Evolutionary conservation across 2,113 vertebrate species (phyloP).

Genomic region (Seriola dumerili): DNA sequence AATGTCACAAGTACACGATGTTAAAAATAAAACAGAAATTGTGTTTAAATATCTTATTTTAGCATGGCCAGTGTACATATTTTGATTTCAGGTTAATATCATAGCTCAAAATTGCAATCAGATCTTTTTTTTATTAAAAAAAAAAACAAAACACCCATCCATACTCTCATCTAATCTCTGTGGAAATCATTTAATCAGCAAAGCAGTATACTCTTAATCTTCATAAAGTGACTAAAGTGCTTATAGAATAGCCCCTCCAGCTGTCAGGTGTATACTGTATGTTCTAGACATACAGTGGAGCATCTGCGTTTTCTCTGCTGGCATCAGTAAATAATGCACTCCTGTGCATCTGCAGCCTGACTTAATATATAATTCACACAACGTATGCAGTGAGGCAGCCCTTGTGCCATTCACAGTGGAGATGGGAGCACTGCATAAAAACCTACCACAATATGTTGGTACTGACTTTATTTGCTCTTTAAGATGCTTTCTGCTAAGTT

Average conservation of each 20-base stretch:
- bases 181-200: slow-evolving; percentile 23
- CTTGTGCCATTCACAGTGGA: slow-evolving; percentile 29
- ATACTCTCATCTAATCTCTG: background rate
- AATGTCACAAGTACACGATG: slow-evolving; percentile 27
- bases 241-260: slow-evolving; percentile 29
- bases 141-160: background rate
- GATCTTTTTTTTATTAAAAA: background rate
- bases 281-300: slow-evolving; percentile 30
- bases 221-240: slow-evolving; percentile 19
- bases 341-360: slow-evolving; percentile 60
- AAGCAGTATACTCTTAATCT: slow-evolving; percentile 17
- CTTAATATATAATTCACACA: slow-evolving; percentile 68
- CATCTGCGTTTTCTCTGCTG: slow-evolving; percentile 52
- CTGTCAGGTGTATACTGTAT: slow-evolving; percentile 39
- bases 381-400: slow-evolving; percentile 46
- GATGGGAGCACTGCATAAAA: slow-evolving; percentile 26
- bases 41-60: background rate
- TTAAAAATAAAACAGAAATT: slow-evolving; percentile 49
- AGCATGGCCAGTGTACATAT: background rate
- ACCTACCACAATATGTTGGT: slow-evolving; percentile 12
- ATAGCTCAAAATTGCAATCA: background rate
- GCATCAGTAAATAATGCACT: slow-evolving; percentile 69
- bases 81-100: background rate
- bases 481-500: background rate
- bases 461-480: slow-evolving; percentile 29